phyloP scores from a whole-genome alignment of 1,140 invertebrate genomes.

The Psilanteris sp. region DNA sequence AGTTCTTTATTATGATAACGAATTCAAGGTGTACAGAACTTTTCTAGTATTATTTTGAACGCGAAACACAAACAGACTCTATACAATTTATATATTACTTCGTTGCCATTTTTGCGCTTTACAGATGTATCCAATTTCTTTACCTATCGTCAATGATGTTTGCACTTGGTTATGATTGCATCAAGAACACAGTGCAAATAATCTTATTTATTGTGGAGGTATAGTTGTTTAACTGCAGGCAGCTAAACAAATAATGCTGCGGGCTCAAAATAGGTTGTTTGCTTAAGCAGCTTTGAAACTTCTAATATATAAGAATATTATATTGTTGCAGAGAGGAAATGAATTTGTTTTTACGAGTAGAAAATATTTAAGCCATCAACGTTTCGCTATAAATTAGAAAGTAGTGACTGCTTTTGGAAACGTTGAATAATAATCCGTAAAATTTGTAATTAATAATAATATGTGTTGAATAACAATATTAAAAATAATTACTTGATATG shows the following conservation, averaged over 20 bases:
- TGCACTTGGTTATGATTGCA: slow-evolving; percentile 19
- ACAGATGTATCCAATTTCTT: slow-evolving; percentile 15
- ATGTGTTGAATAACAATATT: too few relatives aligned
- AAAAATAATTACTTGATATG: too few relatives aligned
- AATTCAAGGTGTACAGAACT: background rate
- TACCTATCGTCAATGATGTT: slow-evolving; percentile 7
- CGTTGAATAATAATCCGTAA: too few relatives aligned
- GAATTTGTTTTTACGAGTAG: slow-evolving; percentile 1
- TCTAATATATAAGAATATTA: slow-evolving; percentile 36
- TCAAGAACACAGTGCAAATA: slow-evolving; percentile 22
- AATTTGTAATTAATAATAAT: too few relatives aligned
- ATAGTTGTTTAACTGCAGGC: background rate
- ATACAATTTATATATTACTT: slow-evolving; percentile 9
- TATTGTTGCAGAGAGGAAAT: slow-evolving; percentile 10
- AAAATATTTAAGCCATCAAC: too few relatives aligned
- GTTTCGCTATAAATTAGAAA: too few relatives aligned
- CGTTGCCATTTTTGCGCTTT: slow-evolving; percentile 16
- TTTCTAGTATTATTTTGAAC: background rate
- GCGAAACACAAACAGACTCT: background rate
- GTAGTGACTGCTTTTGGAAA: too few relatives aligned
- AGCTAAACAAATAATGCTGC: slow-evolving; percentile 25
- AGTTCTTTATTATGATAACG: too few relatives aligned
- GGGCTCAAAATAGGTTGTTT: slow-evolving; percentile 23
- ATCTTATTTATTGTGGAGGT: slow-evolving; percentile 37
- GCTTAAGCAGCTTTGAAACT: slow-evolving; percentile 38